A percentile compares a stretch with the other conserved stretches of the same genome.
phyloP scores from a whole-genome alignment of 2,888 invertebrate genomes.

The Callimorpha dominula region DNA sequence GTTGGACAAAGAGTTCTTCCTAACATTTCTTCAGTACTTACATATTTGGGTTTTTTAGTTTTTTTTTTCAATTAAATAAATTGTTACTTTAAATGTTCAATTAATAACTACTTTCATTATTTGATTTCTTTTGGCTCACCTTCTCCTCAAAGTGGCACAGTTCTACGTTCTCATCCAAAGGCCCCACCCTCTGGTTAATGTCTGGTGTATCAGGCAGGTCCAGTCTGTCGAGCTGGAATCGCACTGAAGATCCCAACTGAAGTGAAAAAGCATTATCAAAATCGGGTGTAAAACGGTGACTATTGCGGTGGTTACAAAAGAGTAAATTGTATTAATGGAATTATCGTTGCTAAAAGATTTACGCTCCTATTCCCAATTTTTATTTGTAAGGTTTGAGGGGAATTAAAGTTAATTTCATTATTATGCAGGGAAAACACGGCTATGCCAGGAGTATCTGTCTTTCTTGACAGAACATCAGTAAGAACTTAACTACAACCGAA shows the following conservation, averaged over 20 bases:
- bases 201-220: constrained; percentile 72
- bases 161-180: constrained; percentile 69
- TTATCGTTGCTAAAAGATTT: too few species aligned
- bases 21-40: not conserved
- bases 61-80: not conserved
- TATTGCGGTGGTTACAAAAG: too few species aligned
- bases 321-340: too few species aligned
- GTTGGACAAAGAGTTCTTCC: too few species aligned
- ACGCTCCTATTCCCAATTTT: too few species aligned
- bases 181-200: constrained; percentile 81
- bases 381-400: too few species aligned
- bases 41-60: not conserved
- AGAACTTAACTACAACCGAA: too few species aligned
- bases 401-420: too few species aligned
- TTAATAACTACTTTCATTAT: not conserved
- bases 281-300: too few species aligned
- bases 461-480: too few species aligned
- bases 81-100: not conserved
- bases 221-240: constrained; percentile 64
- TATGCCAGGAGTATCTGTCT: too few species aligned
- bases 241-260: constrained; percentile 32
- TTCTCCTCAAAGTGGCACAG: constrained; percentile 75
- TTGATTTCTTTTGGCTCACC: constrained; percentile 48
- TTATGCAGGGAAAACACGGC: too few species aligned
- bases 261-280: not conserved